A percentile compares a stretch with the other conserved stretches of the same genome.
Conservation (phyloP, 2,797 vertebrate species). For the Syngnathus rostellatus region DNA sequence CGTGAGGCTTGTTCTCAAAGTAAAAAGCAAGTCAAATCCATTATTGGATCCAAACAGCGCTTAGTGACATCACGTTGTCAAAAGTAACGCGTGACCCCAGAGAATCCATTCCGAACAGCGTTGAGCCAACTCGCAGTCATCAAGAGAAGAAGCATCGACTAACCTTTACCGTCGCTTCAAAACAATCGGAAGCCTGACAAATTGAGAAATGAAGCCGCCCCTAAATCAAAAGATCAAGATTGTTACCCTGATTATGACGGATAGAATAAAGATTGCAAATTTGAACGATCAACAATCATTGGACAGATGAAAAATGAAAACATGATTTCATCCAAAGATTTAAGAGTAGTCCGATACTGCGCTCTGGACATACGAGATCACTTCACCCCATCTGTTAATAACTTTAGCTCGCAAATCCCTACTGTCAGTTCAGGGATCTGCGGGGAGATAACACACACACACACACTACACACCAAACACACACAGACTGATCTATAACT, state of each 20-base stretch:
- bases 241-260: background rate
- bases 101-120: background rate
- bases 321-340: background rate
- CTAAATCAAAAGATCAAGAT: background rate
- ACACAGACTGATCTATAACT: constrained; percentile 54
- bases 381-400: constrained; percentile 32
- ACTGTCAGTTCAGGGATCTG: constrained; percentile 29
- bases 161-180: background rate
- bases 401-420: constrained; percentile 26
- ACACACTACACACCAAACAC: constrained; percentile 7
- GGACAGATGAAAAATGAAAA: background rate
- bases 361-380: constrained; percentile 20
- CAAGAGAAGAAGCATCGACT: background rate
- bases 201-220: background rate
- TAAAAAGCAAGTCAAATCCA: background rate
- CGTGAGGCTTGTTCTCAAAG: background rate
- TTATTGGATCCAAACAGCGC: background rate
- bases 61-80: background rate
- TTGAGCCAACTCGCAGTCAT: background rate
- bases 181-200: constrained; percentile 1
- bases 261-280: background rate
- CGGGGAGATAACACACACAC: constrained; percentile 6
- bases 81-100: background rate
- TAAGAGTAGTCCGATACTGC: background rate
- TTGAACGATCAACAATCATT: background rate